Conservation (phyloP, 1,140 invertebrate genomes). For the Ips nitidus region DNA sequence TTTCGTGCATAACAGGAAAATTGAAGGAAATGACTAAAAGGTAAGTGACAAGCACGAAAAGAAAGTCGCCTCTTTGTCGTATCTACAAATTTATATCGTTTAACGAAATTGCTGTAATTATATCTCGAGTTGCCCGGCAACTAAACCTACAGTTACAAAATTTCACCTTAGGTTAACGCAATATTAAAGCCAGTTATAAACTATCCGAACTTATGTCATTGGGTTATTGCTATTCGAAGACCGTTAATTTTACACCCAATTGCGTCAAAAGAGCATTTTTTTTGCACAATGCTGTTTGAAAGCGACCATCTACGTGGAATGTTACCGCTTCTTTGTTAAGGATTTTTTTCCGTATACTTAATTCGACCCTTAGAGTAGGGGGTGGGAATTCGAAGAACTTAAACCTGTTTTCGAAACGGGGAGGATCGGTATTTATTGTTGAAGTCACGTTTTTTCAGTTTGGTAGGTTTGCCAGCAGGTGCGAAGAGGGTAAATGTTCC, state of each 20-base stretch:
- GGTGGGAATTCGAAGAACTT: too few relatives aligned
- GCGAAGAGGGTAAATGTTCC: not conserved
- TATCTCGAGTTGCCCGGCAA: not conserved
- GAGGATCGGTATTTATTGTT: too few relatives aligned
- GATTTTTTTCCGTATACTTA: too few relatives aligned
- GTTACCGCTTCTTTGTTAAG: too few relatives aligned
- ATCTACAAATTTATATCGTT: slow-evolving; percentile 3
- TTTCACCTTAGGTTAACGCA: slow-evolving; percentile 10
- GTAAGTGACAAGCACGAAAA: slow-evolving; percentile 7
- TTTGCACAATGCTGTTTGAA: too few relatives aligned
- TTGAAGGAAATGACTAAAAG: slow-evolving; percentile 8
- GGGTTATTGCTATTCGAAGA: slow-evolving; percentile 9
- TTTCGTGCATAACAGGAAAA: not conserved
- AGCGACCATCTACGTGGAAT: too few relatives aligned
- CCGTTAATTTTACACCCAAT: not conserved
- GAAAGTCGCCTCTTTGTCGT: slow-evolving; percentile 5
- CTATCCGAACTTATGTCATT: slow-evolving; percentile 8
- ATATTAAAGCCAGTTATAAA: slow-evolving; percentile 5
- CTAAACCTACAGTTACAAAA: slow-evolving; percentile 15
- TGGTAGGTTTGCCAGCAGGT: not conserved
- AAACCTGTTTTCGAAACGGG: too few relatives aligned
- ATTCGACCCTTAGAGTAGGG: too few relatives aligned
- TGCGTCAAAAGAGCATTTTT: not conserved
- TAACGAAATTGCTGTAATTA: slow-evolving; percentile 20
- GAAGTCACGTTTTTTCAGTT: not conserved